These are phyloP conservation scores for Halichoeres trimaculatus DNA, from an alignment of 2,113 vertebrate species.

Conservation along the genomic window DNA sequence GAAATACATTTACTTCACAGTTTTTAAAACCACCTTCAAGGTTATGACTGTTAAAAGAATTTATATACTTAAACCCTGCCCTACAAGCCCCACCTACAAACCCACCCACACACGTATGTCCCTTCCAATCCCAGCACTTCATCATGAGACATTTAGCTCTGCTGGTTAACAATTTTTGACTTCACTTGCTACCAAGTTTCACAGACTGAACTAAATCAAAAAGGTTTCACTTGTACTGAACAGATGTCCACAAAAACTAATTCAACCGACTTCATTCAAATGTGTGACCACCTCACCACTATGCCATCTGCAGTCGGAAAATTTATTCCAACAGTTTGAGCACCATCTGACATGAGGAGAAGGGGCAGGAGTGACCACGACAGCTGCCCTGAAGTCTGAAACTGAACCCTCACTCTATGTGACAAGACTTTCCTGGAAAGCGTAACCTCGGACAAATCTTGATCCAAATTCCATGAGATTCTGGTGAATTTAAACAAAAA, in stretches of 20 bases:
- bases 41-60: too few relatives aligned
- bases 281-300: background rate
- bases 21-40: background rate
- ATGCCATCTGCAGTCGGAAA: slow-evolving; percentile 7
- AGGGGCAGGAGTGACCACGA: background rate
- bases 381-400: slow-evolving; percentile 45
- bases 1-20: background rate
- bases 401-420: slow-evolving; percentile 29
- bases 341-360: slow-evolving; percentile 11
- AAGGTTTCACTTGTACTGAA: background rate
- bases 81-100: too few relatives aligned
- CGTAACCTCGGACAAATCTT: background rate
- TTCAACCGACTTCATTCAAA: background rate
- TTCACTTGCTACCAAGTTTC: background rate
- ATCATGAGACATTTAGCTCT: background rate
- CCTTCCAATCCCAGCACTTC: background rate
- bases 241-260: background rate
- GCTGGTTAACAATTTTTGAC: background rate
- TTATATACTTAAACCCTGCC: too few relatives aligned
- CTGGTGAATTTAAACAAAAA: slow-evolving; percentile 13
- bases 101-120: background rate
- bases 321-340: slow-evolving; percentile 24
- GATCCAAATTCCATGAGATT: background rate
- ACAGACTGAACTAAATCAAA: background rate
- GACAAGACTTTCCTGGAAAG: background rate